Evolutionary conservation across 2,113 vertebrate species (phyloP).

Genomic region (Entomyzon cyanotis): DNA sequence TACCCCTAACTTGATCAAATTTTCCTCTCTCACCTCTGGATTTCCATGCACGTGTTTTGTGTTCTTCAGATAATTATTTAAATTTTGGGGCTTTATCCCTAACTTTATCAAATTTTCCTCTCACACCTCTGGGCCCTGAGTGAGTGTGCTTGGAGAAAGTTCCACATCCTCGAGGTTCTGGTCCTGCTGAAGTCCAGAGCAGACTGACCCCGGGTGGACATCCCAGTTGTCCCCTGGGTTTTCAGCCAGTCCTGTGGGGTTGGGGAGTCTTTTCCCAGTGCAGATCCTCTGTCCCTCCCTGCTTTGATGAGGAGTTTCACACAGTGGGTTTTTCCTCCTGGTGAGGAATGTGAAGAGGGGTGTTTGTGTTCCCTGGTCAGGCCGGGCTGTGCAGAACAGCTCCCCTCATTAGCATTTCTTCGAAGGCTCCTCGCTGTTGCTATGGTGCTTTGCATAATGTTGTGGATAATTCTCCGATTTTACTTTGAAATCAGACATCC

Average conservation of each 20-base stretch:
- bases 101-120: too few species aligned
- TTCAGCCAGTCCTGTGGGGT: accelerated
- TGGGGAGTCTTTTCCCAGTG: accelerated
- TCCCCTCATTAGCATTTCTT: constrained; percentile 61
- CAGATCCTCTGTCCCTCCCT: not conserved
- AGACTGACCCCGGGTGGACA: not conserved
- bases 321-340: not conserved
- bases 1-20: too few species aligned
- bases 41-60: too few species aligned
- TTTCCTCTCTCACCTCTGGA: not conserved
- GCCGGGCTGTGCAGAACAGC: constrained; percentile 38
- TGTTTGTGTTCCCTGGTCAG: constrained; percentile 27
- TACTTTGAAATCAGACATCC: constrained; percentile 61
- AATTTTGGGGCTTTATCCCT: too few species aligned
- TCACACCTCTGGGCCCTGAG: accelerated
- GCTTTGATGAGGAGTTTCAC: not conserved
- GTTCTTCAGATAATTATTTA: too few species aligned
- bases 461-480: constrained; percentile 49
- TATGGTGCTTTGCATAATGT: constrained; percentile 53
- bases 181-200: not conserved
- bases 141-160: not conserved
- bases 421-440: constrained; percentile 52
- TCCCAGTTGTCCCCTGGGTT: accelerated
- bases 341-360: not conserved
- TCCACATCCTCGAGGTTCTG: accelerated